These are phyloP conservation scores for Neuroterus valhalla DNA, from an alignment of 1,140 invertebrate genomes.

Conservation along the genomic window DNA sequence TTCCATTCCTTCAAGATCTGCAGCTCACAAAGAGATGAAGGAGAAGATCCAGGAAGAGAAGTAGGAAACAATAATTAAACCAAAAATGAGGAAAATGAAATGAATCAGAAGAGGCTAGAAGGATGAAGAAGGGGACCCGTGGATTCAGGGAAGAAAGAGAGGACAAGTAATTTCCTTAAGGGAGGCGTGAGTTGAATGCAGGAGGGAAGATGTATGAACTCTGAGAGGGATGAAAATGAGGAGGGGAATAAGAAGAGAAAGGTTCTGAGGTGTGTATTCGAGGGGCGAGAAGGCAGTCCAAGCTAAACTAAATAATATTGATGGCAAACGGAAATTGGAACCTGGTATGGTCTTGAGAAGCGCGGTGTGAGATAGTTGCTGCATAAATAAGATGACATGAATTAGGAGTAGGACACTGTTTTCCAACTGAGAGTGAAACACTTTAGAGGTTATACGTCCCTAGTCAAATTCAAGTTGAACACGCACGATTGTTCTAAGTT, in stretches of 20 bases:
- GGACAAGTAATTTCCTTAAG: conserved; percentile 75
- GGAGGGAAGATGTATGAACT: conserved; percentile 39
- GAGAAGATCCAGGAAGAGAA: background rate
- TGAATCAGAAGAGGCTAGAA: conserved; percentile 33
- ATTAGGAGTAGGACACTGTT: conserved; percentile 68
- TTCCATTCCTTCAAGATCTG: background rate
- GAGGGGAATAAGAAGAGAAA: background rate
- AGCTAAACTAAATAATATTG: conserved; percentile 77
- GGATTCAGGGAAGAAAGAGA: conserved; percentile 49
- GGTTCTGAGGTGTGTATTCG: conserved; percentile 46
- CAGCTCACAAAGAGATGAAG: background rate
- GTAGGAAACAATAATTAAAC: background rate
- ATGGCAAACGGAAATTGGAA: conserved; percentile 76
- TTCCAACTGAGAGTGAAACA: conserved; percentile 44
- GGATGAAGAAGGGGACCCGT: conserved; percentile 37
- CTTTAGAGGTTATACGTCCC: background rate
- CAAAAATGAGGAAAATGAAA: background rate
- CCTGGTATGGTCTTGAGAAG: conserved; percentile 71
- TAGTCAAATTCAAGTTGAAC: background rate
- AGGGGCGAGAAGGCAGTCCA: conserved; percentile 61
- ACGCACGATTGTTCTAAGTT: conserved; percentile 21
- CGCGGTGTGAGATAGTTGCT: conserved; percentile 66
- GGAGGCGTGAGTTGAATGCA: conserved; percentile 70
- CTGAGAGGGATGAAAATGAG: background rate
- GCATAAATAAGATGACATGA: conserved; percentile 71